These are phyloP conservation scores for Elachura formosa DNA, from an alignment of 2,113 vertebrate genomes.

Conservation along the genomic window DNA sequence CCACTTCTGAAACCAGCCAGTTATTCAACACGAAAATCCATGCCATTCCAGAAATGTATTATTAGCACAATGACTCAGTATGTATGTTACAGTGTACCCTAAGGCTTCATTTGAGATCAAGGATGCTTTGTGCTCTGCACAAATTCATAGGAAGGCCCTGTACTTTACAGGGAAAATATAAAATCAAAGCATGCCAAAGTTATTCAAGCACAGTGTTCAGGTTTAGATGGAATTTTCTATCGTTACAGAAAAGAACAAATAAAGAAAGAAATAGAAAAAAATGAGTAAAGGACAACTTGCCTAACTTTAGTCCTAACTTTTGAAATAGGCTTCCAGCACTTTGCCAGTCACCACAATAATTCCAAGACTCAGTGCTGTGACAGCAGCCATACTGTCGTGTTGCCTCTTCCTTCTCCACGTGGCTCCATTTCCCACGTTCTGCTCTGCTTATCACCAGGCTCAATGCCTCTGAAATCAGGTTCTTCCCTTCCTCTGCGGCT, in stretches of 20 bases:
- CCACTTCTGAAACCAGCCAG: neutral
- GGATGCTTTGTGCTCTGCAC: neutral
- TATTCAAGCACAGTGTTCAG: neutral
- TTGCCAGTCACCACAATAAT: neutral
- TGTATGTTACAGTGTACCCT: neutral
- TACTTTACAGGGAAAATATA: neutral
- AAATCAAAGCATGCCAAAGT: neutral
- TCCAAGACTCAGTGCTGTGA: neutral
- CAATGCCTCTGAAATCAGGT: slow-evolving; percentile 7
- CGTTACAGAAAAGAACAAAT: neutral
- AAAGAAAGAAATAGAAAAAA: neutral
- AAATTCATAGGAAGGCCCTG: neutral
- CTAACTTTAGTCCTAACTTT: neutral
- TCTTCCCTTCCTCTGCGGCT: slow-evolving; percentile 48
- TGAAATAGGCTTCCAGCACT: neutral
- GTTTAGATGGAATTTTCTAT: neutral
- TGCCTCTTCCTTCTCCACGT: neutral
- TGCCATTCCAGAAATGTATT: neutral
- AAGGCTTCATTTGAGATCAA: neutral
- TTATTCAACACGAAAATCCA: neutral
- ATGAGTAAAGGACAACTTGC: neutral
- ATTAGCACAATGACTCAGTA: neutral
- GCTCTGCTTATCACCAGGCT: neutral
- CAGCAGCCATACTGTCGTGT: neutral
- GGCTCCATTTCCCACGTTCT: slow-evolving; percentile 36